Percentiles rank a stretch among this genome's conserved stretches.
Conservation (phyloP, 1,140 invertebrate genomes). For the Thereuonema tuberculata region DNA sequence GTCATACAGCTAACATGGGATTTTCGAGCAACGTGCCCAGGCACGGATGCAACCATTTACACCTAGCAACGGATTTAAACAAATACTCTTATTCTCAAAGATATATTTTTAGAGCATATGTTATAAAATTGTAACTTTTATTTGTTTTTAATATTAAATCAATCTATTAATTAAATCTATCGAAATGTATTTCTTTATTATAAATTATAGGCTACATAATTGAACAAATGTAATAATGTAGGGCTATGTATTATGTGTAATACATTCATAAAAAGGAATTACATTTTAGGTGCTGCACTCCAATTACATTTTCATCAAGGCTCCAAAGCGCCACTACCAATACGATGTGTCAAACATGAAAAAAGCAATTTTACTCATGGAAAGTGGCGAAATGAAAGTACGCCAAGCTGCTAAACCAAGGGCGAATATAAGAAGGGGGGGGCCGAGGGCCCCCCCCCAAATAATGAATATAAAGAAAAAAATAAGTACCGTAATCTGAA, state of each 20-base stretch:
- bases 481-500: too few species aligned
- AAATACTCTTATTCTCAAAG: not conserved
- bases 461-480: too few species aligned
- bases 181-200: not conserved
- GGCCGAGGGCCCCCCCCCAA: too few species aligned
- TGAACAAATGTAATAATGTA: too few species aligned
- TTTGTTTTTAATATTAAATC: too few species aligned
- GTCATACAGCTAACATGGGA: not conserved
- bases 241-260: too few species aligned
- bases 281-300: not conserved
- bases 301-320: not conserved
- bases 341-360: not conserved
- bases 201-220: not conserved
- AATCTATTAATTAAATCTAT: not conserved
- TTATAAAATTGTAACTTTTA: not conserved
- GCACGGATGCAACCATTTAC: not conserved
- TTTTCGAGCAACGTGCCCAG: not conserved
- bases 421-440: too few species aligned
- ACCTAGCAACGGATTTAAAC: too few species aligned
- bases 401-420: not conserved
- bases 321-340: not conserved
- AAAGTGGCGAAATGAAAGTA: not conserved
- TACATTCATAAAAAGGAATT: not conserved
- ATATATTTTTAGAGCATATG: not conserved
- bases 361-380: not conserved